Evolutionary conservation across 2,797 vertebrate genomes (phyloP), one percentile per base, ranked within the genome.

Genomic region (Peromyscus aztecus): DNA sequence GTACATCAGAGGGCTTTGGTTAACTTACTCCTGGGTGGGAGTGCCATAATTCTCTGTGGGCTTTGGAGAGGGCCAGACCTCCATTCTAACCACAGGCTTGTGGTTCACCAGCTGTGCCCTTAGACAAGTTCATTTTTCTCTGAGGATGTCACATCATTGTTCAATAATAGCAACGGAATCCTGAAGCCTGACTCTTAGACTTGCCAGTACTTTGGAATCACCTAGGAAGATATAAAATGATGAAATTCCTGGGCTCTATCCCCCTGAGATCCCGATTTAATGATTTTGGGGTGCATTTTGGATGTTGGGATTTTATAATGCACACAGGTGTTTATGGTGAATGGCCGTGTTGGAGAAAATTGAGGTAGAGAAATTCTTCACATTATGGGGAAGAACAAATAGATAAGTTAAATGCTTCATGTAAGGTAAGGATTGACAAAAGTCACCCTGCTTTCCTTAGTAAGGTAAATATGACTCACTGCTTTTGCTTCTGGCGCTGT

Each of bases 101-200:
- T 86, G 34, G 12, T 40, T 93, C 7, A 9, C 84, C 75, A 89
- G 55, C 89, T 83, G 86, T 75, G 63, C 96, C 94, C 87, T 92
- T 52, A 69, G 90, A 89, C 88, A 73, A 80, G 63, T 80, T 94
- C 73, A 84, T 94, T 95, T 77, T 92, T 75, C 69, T 91, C 89
- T 80, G 40, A 49, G 63, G 78, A 89, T 86, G 55, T 87, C 88
- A 52, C 67, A 52, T 94, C 77, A 14, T 59, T 95, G 82, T 92
- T 86, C 82, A 94, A 83, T 85, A 61, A 61, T 16, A 34, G 13
- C 63, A 43, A n/a, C 73, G 85, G 85, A 92, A 52, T 57, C 91
- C 78, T 21, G 96, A 92, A 78, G n/a, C 37, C 86, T 59, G 59
- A 43, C 61, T 93, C 92, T 90, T 59, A 80, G 75, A 80, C 90